phyloP scores from a whole-genome alignment of 2,888 invertebrate genomes.

The Habroteleia sp. region DNA sequence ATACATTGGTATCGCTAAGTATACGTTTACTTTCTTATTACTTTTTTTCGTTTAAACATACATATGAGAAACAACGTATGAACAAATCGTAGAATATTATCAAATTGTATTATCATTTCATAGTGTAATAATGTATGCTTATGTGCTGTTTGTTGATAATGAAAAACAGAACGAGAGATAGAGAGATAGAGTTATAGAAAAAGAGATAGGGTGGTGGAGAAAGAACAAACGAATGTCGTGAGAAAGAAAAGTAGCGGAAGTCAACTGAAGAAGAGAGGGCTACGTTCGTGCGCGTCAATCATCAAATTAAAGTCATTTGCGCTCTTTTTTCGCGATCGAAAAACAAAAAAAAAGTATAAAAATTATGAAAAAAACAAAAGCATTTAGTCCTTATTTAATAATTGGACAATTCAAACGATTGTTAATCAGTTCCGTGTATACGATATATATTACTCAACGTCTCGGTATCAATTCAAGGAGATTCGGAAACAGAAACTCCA shows the following conservation, averaged over 20 bases:
- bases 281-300: slow-evolving; percentile 66
- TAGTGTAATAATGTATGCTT: slow-evolving; percentile 73
- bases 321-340: slow-evolving; percentile 13
- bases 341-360: slow-evolving; percentile 7
- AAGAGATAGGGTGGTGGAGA: slow-evolving; percentile 20
- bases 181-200: slow-evolving; percentile 29
- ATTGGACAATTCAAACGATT: slow-evolving; percentile 17
- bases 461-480: slow-evolving; percentile 10
- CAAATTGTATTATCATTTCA: slow-evolving; percentile 74
- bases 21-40: slow-evolving; percentile 75
- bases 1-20: slow-evolving; percentile 81
- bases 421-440: slow-evolving; percentile 23
- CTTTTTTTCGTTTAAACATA: slow-evolving; percentile 71
- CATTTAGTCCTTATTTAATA: slow-evolving; percentile 13
- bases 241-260: slow-evolving; percentile 54
- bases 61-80: slow-evolving; percentile 75
- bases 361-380: slow-evolving; percentile 13
- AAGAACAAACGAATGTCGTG: slow-evolving; percentile 41
- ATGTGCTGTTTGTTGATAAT: slow-evolving; percentile 71
- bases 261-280: slow-evolving; percentile 64
- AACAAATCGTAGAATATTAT: slow-evolving; percentile 74
- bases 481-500: not conserved
- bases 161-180: slow-evolving; percentile 45
- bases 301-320: slow-evolving; percentile 65
- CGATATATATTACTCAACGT: slow-evolving; percentile 27